Conservation (phyloP, 2,113 vertebrate genomes). For the Lepus americanus region DNA sequence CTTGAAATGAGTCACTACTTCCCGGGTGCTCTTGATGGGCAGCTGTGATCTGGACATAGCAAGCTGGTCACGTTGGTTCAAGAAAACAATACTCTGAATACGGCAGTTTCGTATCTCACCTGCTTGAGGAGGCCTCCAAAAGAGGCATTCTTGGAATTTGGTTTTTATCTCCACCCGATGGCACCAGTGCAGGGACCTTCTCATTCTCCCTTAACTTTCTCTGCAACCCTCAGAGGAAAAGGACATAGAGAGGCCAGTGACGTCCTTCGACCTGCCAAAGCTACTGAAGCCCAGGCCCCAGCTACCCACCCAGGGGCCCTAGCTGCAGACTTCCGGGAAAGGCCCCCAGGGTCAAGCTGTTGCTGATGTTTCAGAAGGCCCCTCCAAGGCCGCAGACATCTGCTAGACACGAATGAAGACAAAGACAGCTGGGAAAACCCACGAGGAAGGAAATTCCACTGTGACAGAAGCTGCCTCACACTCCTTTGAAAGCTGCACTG, state of each 20-base stretch:
- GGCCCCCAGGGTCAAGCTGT: not conserved
- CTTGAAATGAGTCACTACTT: not conserved
- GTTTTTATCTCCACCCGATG: not conserved
- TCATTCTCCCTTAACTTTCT: not conserved
- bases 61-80: not conserved
- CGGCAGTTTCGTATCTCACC: not conserved
- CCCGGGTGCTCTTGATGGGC: not conserved
- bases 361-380: not conserved
- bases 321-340: not conserved
- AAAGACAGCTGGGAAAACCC: constrained; percentile 61
- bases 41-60: not conserved
- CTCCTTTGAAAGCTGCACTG: not conserved
- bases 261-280: accelerated
- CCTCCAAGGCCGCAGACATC: constrained; percentile 49
- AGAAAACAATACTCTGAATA: not conserved
- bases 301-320: not conserved
- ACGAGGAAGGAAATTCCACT: constrained; percentile 53
- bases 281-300: not conserved
- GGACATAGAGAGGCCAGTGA: accelerated
- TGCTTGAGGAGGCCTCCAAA: not conserved
- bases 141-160: constrained; percentile 52
- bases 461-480: not conserved
- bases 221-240: not conserved
- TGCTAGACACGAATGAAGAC: constrained; percentile 3
- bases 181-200: not conserved